Conservation (phyloP, 92 coral and sea anemone species). For the Metridium senile region DNA sequence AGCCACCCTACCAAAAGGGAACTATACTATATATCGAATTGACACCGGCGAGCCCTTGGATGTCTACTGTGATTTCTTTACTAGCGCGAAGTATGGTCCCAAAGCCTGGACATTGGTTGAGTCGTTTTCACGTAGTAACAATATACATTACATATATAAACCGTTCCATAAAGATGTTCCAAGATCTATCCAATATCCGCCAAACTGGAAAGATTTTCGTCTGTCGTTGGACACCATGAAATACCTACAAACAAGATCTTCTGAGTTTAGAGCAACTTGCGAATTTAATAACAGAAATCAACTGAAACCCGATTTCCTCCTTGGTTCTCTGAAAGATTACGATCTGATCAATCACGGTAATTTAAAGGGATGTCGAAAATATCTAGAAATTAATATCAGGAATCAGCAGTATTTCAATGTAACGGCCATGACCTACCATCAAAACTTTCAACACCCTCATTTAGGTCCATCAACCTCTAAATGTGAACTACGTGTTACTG, state of each 20-base stretch:
- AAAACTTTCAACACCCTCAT: neutral
- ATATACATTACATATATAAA: neutral
- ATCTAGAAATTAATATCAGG: neutral
- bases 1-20: neutral
- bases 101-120: constrained; percentile 18
- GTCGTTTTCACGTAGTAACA: constrained; percentile 11
- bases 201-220: constrained; percentile 25
- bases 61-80: constrained; percentile 30
- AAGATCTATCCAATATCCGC: neutral
- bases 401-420: neutral
- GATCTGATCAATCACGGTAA: neutral
- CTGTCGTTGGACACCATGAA: constrained; percentile 31
- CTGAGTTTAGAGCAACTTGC: constrained; percentile 36
- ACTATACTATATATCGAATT: constrained; percentile 13
- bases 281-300: constrained; percentile 9
- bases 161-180: constrained; percentile 4
- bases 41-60: neutral
- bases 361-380: neutral
- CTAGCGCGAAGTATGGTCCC: no score
- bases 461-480: neutral
- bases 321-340: constrained; percentile 2
- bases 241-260: constrained; percentile 15
- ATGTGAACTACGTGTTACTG: neutral
- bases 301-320: neutral
- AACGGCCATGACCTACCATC: neutral